Conservation (phyloP, 2,888 invertebrate genomes). For the Nineta flava region DNA sequence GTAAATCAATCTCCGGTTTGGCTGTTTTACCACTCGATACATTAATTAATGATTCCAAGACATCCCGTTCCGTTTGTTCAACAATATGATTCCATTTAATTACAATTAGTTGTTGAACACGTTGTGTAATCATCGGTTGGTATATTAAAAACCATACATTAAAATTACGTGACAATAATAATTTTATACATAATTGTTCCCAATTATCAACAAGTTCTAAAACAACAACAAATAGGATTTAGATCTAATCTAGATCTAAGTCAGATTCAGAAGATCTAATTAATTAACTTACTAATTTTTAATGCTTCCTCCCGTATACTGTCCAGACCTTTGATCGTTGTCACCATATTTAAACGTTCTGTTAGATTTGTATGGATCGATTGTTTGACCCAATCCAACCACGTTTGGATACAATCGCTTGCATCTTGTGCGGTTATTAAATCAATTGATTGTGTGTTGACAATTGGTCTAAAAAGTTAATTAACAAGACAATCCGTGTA, state of each 20-base stretch:
- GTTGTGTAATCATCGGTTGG: conserved; percentile 52
- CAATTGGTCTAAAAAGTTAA: conserved; percentile 2
- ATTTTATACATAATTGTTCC: conserved; percentile 40
- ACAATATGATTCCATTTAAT: conserved; percentile 24
- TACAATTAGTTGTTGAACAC: conserved; percentile 45
- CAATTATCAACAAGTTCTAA: conserved; percentile 45
- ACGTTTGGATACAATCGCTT: conserved; percentile 35
- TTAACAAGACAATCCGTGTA: too few relatives aligned
- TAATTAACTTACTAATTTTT: conserved; percentile 32
- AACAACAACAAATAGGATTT: conserved; percentile 13
- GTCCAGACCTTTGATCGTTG: conserved; percentile 52
- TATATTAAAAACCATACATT: conserved; percentile 60
- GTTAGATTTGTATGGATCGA: conserved; percentile 39
- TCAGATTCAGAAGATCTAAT: neutral
- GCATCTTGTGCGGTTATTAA: conserved; percentile 16
- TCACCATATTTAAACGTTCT: conserved; percentile 44
- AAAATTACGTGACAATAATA: conserved; percentile 35
- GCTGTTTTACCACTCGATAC: conserved; percentile 26
- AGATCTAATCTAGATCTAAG: neutral
- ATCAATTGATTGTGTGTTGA: neutral
- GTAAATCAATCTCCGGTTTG: conserved; percentile 44
- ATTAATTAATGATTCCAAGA: conserved; percentile 28
- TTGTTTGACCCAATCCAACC: conserved; percentile 45
- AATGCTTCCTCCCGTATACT: conserved; percentile 54
- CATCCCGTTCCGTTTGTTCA: conserved; percentile 27